phyloP scores from a whole-genome alignment of 2,888 invertebrate species.

The Euplexia lucipara region DNA sequence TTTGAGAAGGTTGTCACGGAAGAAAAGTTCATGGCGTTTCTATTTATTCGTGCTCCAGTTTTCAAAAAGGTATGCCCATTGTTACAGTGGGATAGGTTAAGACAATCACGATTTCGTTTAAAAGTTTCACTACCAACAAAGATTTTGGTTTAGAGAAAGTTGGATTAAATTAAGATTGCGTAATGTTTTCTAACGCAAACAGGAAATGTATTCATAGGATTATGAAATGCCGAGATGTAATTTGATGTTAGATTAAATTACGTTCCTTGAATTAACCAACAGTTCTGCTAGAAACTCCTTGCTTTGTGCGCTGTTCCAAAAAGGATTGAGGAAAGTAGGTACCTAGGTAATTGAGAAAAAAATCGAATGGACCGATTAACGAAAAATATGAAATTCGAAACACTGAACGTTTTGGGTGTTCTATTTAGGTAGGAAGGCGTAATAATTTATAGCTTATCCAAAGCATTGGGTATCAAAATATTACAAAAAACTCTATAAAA shows the following conservation, averaged over 20 bases:
- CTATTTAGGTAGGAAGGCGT: not conserved
- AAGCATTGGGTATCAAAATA: not conserved
- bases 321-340: not conserved
- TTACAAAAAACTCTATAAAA: not conserved
- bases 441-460: slow-evolving; percentile 9
- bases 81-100: slow-evolving; percentile 51
- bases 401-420: not conserved
- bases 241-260: slow-evolving; percentile 41
- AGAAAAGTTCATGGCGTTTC: slow-evolving; percentile 45
- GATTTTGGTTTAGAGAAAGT: slow-evolving; percentile 59
- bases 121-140: slow-evolving; percentile 55
- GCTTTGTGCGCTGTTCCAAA: not conserved
- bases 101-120: slow-evolving; percentile 45
- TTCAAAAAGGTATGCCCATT: slow-evolving; percentile 42
- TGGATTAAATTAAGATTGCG: slow-evolving; percentile 48
- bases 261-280: slow-evolving; percentile 32
- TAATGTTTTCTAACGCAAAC: slow-evolving; percentile 57
- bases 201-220: slow-evolving; percentile 57
- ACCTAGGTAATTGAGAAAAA: too few relatives aligned
- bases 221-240: slow-evolving; percentile 30
- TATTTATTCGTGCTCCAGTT: slow-evolving; percentile 49
- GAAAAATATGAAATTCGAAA: not conserved
- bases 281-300: not conserved
- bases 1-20: slow-evolving; percentile 51
- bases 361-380: too few relatives aligned